A percentile compares a stretch with the other conserved stretches of the same genome.
Evolutionary conservation across 2,113 vertebrate species (phyloP).

Genomic region (Hippocampus abdominalis): DNA sequence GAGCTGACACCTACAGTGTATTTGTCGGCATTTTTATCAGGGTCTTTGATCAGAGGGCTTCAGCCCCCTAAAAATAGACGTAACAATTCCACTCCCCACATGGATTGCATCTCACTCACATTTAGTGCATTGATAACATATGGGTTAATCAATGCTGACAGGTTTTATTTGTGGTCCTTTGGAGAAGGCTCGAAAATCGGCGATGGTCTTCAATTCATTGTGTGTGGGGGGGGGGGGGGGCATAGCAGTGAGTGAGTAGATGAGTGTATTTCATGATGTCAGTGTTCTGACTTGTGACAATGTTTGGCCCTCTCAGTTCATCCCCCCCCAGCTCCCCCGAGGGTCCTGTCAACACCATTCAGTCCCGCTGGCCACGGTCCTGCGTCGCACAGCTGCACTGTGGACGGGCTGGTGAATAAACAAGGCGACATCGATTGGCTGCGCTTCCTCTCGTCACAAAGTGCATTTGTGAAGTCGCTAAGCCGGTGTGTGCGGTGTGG

Average conservation of each 20-base stretch:
- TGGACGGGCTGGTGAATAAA: constrained; percentile 13
- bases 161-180: background rate
- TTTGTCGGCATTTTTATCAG: too few species aligned
- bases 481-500: constrained; percentile 16
- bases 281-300: constrained; percentile 46
- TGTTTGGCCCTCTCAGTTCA: constrained; percentile 13
- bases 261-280: constrained; percentile 34
- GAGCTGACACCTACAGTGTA: too few species aligned
- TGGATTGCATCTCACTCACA: background rate
- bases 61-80: too few species aligned
- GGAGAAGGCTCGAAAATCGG: background rate
- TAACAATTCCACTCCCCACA: too few species aligned
- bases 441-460: constrained; percentile 1
- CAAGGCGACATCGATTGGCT: constrained; percentile 7
- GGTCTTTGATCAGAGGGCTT: too few species aligned
- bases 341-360: constrained; percentile 37
- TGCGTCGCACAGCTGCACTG: constrained; percentile 23
- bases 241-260: background rate
- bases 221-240: background rate
- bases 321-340: constrained; percentile 15
- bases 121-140: background rate
- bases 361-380: background rate
- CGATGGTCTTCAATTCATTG: background rate
- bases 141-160: background rate
- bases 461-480: constrained; percentile 3